These are phyloP conservation scores for Lophura nycthemera DNA, from an alignment of 2,113 vertebrate species.

Conservation along the genomic window DNA sequence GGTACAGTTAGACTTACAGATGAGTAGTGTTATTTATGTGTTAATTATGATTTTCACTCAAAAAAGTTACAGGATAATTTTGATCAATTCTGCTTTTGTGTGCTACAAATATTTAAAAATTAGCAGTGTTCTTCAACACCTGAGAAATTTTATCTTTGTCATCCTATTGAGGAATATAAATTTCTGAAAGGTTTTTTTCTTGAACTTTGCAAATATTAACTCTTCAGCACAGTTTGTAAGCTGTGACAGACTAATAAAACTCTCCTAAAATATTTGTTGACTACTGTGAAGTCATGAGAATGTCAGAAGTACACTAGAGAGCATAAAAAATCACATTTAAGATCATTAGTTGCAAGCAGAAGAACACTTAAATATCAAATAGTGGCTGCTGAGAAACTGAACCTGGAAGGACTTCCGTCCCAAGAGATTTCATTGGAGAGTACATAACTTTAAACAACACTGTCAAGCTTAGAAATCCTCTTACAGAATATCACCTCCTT, in stretches of 20 bases:
- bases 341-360: background rate
- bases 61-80: fast-evolving
- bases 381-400: background rate
- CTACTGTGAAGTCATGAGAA: background rate
- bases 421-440: fast-evolving
- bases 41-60: background rate
- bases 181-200: background rate
- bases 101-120: background rate
- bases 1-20: background rate
- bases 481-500: background rate
- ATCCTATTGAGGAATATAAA: background rate
- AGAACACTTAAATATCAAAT: background rate
- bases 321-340: background rate
- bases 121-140: background rate
- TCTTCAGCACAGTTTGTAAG: background rate
- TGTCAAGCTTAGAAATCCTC: background rate
- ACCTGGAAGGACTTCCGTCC: fast-evolving
- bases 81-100: background rate
- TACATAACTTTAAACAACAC: background rate
- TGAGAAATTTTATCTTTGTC: background rate
- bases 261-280: background rate
- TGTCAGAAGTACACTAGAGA: background rate
- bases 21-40: background rate
- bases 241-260: background rate
- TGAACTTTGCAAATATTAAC: background rate